phyloP scores from a whole-genome alignment of 1,140 invertebrate genomes.

The Anastatus disparis region DNA sequence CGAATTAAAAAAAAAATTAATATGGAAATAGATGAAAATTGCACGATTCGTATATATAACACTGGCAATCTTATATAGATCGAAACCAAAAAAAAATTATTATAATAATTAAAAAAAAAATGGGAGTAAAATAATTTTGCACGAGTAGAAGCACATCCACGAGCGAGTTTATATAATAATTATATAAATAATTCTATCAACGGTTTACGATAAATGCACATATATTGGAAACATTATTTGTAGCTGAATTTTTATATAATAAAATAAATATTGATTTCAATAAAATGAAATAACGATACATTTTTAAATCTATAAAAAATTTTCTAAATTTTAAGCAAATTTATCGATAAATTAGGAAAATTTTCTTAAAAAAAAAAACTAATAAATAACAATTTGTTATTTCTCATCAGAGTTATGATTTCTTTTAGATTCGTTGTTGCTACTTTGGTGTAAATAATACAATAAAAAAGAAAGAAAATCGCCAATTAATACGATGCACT shows the following conservation, averaged over 20 bases:
- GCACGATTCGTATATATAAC: conserved; percentile 3
- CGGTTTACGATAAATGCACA: neutral
- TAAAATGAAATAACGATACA: too few species aligned
- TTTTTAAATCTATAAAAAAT: too few species aligned
- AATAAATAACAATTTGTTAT: too few species aligned
- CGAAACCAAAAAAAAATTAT: neutral
- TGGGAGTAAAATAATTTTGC: conserved; percentile 24
- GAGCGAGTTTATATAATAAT: neutral
- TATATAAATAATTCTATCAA: neutral
- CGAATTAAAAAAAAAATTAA: neutral
- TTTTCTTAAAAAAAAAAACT: too few species aligned
- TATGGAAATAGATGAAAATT: neutral
- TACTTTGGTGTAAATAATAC: too few species aligned
- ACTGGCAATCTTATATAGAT: neutral
- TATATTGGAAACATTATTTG: neutral
- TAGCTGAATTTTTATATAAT: neutral
- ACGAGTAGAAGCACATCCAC: conserved; percentile 25
- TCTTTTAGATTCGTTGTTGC: too few species aligned
- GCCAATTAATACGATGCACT: too few species aligned
- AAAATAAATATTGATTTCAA: too few species aligned
- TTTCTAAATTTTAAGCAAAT: too few species aligned
- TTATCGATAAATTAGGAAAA: too few species aligned
- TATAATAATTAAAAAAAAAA: neutral
- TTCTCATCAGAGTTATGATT: too few species aligned
- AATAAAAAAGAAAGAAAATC: too few species aligned